These are phyloP conservation scores for Psettodes erumei DNA, from an alignment of 2,113 vertebrate genomes.

Conservation along the genomic window DNA sequence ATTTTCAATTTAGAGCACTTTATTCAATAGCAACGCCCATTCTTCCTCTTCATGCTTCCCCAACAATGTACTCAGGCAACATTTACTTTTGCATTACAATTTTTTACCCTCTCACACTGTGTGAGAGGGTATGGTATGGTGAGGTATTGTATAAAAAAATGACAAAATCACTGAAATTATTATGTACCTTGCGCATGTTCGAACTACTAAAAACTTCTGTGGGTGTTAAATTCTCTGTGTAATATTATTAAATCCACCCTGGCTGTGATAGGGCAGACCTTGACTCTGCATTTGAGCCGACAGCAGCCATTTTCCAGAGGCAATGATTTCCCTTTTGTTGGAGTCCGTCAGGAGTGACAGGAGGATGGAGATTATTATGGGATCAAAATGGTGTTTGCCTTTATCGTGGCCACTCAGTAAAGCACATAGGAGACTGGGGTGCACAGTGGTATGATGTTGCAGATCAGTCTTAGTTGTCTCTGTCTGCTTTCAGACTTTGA, in stretches of 20 bases:
- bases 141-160: not conserved
- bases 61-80: slow-evolving; percentile 18
- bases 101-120: not conserved
- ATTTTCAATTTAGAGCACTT: slow-evolving; percentile 71
- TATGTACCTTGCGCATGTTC: not conserved
- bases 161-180: not conserved
- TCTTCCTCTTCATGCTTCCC: slow-evolving; percentile 41
- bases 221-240: too few species aligned
- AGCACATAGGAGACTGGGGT: slow-evolving; percentile 4
- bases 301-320: slow-evolving; percentile 29
- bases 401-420: slow-evolving; percentile 8
- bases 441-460: slow-evolving; percentile 16
- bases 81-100: slow-evolving; percentile 26
- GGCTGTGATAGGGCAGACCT: slow-evolving; percentile 1
- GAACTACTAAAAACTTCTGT: too few species aligned
- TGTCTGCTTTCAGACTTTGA: slow-evolving; percentile 41
- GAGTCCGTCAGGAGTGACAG: slow-evolving; percentile 30
- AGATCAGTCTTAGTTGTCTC: slow-evolving; percentile 22
- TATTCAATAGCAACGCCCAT: slow-evolving; percentile 58
- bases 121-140: too few species aligned
- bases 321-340: slow-evolving; percentile 39
- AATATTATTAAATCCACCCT: slow-evolving; percentile 18
- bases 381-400: slow-evolving; percentile 35
- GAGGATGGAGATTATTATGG: slow-evolving; percentile 31
- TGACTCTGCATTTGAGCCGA: slow-evolving; percentile 22